A percentile compares a stretch with the other conserved stretches of the same genome.
These are phyloP conservation scores for Dreissena polymorpha DNA, from an alignment of 1,140 invertebrate species.

Conservation along the genomic window DNA sequence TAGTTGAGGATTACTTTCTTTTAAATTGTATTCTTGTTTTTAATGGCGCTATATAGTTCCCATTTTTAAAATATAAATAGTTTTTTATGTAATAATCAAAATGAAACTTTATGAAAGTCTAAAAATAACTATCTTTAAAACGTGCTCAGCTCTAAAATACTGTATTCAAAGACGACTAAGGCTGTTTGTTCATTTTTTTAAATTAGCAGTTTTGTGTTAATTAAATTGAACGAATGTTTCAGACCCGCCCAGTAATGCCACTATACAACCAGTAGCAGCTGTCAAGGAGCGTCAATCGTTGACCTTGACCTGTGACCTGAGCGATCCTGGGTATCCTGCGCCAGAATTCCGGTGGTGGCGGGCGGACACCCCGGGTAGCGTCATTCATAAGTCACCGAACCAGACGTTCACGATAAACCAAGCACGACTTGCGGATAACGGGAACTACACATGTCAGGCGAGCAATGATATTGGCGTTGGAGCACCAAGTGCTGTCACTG, in stretches of 20 bases:
- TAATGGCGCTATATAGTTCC: too few species aligned
- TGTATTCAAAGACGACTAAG: too few species aligned
- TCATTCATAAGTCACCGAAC: slow-evolving; percentile 8
- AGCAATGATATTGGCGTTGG: slow-evolving; percentile 61
- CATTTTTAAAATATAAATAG: too few species aligned
- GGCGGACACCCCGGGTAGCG: slow-evolving; percentile 26
- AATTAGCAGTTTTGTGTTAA: too few species aligned
- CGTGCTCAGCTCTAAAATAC: too few species aligned
- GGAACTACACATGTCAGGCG: slow-evolving; percentile 64
- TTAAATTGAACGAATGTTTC: slow-evolving; percentile 4
- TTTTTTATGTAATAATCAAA: too few species aligned
- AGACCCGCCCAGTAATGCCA: slow-evolving; percentile 61
- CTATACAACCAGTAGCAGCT: slow-evolving; percentile 50
- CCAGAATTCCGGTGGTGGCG: slow-evolving; percentile 60
- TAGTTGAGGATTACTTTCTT: too few species aligned
- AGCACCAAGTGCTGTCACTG: slow-evolving; percentile 46
- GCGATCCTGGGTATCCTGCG: slow-evolving; percentile 56
- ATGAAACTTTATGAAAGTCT: too few species aligned
- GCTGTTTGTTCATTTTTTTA: too few species aligned
- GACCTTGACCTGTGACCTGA: slow-evolving; percentile 49
- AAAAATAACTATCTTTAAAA: too few species aligned
- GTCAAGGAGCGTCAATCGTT: slow-evolving; percentile 57
- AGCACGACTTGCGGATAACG: slow-evolving; percentile 62
- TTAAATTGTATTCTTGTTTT: too few species aligned
- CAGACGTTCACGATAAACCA: slow-evolving; percentile 45